These are phyloP conservation scores for Dendroctonus valens DNA, from an alignment of 1,140 invertebrate species.

Conservation along the genomic window DNA sequence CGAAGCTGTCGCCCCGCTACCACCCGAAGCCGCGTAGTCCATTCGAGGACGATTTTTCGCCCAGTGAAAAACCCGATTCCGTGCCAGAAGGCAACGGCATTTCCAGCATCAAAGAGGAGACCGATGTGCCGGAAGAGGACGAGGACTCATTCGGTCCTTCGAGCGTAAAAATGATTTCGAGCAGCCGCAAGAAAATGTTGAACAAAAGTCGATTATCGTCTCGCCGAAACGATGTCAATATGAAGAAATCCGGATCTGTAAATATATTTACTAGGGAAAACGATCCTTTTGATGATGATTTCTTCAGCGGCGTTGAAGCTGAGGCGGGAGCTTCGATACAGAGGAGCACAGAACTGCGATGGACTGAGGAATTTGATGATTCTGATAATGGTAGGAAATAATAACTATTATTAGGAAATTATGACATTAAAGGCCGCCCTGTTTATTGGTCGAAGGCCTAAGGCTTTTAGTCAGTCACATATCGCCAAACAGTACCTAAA, in stretches of 20 bases:
- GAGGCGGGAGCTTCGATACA: slow-evolving; percentile 11
- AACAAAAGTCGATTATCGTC: slow-evolving; percentile 5
- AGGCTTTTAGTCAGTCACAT: too few species aligned
- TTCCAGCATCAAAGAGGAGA: slow-evolving; percentile 44
- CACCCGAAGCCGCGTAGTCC: slow-evolving; percentile 57
- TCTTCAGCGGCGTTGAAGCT: slow-evolving; percentile 58
- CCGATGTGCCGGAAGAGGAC: slow-evolving; percentile 36
- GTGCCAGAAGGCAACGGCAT: slow-evolving; percentile 38
- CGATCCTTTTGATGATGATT: slow-evolving; percentile 86
- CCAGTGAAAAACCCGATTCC: slow-evolving; percentile 51
- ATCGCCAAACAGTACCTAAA: too few species aligned
- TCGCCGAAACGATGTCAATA: slow-evolving; percentile 34
- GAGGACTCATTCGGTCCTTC: slow-evolving; percentile 36
- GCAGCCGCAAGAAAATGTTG: slow-evolving; percentile 27
- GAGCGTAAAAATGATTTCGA: slow-evolving; percentile 24
- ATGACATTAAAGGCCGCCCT: too few species aligned
- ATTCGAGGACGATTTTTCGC: slow-evolving; percentile 73
- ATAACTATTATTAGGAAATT: too few species aligned
- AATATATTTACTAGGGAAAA: slow-evolving; percentile 79
- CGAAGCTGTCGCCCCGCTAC: slow-evolving; percentile 41
- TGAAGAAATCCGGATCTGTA: slow-evolving; percentile 80
- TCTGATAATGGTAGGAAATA: slow-evolving; percentile 28
- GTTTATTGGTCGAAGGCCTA: too few species aligned
- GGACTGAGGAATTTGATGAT: slow-evolving; percentile 45
- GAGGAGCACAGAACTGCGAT: slow-evolving; percentile 41